A percentile compares a stretch with the other conserved stretches of the same genome.
Conservation (phyloP, 2,888 invertebrate species). For the Melanotus villosus region DNA sequence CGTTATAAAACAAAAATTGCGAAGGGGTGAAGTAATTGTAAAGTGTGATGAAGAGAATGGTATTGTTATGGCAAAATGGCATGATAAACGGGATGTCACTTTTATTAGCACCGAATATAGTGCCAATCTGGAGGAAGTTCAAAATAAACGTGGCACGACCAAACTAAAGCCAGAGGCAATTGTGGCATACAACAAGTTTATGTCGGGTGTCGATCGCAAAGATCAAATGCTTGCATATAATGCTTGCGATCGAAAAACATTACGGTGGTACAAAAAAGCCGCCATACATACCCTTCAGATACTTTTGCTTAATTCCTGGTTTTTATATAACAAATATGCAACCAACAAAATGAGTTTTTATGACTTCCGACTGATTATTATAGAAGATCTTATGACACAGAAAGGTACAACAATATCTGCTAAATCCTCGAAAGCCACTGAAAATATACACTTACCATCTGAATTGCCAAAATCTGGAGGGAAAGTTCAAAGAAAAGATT, state of each 20-base stretch:
- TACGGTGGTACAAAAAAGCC: conserved; percentile 47
- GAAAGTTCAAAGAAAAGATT: too few species aligned
- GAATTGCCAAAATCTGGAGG: too few species aligned
- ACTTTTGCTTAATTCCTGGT: conserved; percentile 1
- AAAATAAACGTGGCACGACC: conserved; percentile 24
- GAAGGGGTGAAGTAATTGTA: neutral
- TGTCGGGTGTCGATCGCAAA: conserved; percentile 47
- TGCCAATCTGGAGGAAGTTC: conserved; percentile 32
- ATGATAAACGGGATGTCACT: conserved; percentile 47
- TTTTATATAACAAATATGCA: conserved; percentile 2
- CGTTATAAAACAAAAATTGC: too few species aligned
- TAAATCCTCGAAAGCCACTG: too few species aligned
- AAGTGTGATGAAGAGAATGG: conserved; percentile 10
- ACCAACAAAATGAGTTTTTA: neutral
- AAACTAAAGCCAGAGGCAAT: conserved; percentile 49
- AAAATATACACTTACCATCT: too few species aligned
- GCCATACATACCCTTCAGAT: neutral
- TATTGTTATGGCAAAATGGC: conserved; percentile 49
- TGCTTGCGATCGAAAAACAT: conserved; percentile 42
- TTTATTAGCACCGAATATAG: conserved; percentile 49
- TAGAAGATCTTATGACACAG: conserved; percentile 6
- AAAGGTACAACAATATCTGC: too few species aligned
- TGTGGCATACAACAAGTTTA: conserved; percentile 48
- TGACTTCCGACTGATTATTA: neutral
- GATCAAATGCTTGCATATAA: conserved; percentile 52